These are phyloP conservation scores for Drosophila putrida DNA, from an alignment of 2,888 invertebrate species.

Conservation along the genomic window DNA sequence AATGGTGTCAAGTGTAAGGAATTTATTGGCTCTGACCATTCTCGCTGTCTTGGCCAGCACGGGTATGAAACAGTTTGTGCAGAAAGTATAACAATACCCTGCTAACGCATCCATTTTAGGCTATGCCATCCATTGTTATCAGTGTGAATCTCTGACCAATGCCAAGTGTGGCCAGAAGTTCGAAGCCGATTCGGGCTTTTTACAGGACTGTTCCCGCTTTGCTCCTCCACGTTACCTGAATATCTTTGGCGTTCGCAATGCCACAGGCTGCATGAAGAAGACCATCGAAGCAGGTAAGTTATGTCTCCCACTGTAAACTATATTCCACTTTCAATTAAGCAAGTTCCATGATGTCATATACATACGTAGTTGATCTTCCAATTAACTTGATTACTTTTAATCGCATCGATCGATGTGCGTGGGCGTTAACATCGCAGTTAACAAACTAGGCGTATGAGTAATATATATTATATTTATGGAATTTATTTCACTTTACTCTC, in stretches of 20 bases:
- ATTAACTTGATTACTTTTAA: slow-evolving; percentile 56
- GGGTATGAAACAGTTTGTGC: slow-evolving; percentile 64
- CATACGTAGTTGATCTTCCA: slow-evolving; percentile 19
- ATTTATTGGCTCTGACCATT: slow-evolving; percentile 73
- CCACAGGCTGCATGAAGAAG: slow-evolving; percentile 84
- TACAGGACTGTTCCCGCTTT: slow-evolving; percentile 77
- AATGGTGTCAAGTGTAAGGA: slow-evolving; percentile 78
- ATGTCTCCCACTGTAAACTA: not conserved
- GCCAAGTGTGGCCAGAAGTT: slow-evolving; percentile 82
- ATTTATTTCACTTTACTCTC: not conserved
- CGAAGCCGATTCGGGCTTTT: slow-evolving; percentile 66
- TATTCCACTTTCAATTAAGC: not conserved
- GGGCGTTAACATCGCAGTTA: slow-evolving; percentile 19
- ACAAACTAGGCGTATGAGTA: slow-evolving; percentile 15
- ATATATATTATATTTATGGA: not conserved
- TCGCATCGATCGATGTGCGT: slow-evolving; percentile 5
- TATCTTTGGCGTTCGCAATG: slow-evolving; percentile 66
- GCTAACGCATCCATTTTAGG: slow-evolving; percentile 57
- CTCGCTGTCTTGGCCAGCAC: slow-evolving; percentile 77
- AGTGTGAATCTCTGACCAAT: slow-evolving; percentile 80
- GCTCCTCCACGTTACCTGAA: slow-evolving; percentile 79
- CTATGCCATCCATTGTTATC: slow-evolving; percentile 83
- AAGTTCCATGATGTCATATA: slow-evolving; percentile 45
- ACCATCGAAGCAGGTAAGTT: slow-evolving; percentile 80
- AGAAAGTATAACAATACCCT: not conserved